A percentile compares a stretch with the other conserved stretches of the same genome.
These are phyloP conservation scores for Hoplostethus atlanticus DNA, from an alignment of 2,797 vertebrate species.

Conservation along the genomic window DNA sequence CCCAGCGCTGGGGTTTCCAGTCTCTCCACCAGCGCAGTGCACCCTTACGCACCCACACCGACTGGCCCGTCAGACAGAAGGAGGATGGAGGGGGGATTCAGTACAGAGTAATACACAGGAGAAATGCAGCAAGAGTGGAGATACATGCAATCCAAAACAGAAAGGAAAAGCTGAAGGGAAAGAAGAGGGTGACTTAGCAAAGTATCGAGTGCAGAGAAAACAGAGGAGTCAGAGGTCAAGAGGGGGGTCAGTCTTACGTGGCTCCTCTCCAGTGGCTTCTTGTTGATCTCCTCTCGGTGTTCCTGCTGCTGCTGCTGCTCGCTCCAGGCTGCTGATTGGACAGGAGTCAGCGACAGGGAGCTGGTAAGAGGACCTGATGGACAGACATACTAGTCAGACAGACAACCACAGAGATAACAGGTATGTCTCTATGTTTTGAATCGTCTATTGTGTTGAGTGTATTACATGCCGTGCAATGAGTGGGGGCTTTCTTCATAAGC, in stretches of 20 bases:
- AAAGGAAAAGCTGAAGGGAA: not conserved
- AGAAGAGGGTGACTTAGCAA: not conserved
- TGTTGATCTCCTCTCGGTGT: slow-evolving; percentile 85
- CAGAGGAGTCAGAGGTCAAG: not conserved
- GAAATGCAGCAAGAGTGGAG: not conserved
- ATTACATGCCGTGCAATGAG: too few relatives aligned
- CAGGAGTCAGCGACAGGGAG: slow-evolving; percentile 85
- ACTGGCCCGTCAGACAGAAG: slow-evolving; percentile 76
- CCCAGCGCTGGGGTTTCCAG: slow-evolving; percentile 94
- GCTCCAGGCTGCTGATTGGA: slow-evolving; percentile 90
- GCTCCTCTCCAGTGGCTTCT: slow-evolving; percentile 90
- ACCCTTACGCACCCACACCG: slow-evolving; percentile 94
- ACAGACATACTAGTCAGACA: slow-evolving; percentile 76
- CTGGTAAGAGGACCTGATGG: slow-evolving; percentile 82
- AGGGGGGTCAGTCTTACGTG: slow-evolving; percentile 46
- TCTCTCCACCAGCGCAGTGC: slow-evolving; percentile 95
- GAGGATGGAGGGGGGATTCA: not conserved
- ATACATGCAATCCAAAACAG: not conserved
- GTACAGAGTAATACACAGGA: not conserved
- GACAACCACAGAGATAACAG: slow-evolving; percentile 54
- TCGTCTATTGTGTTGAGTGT: too few relatives aligned
- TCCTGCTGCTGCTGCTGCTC: slow-evolving; percentile 88
- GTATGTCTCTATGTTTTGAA: not conserved
- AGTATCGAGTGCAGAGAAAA: not conserved
- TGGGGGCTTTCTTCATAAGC: not conserved